Evolutionary conservation across 1,140 invertebrate genomes (phyloP).

Genomic region (Caenorhabditis elegans): WBcel235 BX284602.5:9463001-9463500

Average conservation of each 20-base stretch:
- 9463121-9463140: neutral
- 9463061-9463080: neutral
- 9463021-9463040: neutral
- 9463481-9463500: neutral
- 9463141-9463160: neutral
- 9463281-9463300: neutral
- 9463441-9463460: neutral
- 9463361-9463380: neutral
- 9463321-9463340: neutral
- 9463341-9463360: neutral
- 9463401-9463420: neutral
- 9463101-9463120: neutral
- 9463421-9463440: neutral
- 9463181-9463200: neutral
- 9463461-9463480: neutral
- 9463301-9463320: neutral
- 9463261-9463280: neutral
- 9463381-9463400: neutral
- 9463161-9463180: neutral
- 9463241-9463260: neutral
- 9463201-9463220: neutral
- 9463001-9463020: neutral
- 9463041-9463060: neutral
- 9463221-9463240: neutral
- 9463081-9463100: neutral